Evolutionary conservation across 2,113 vertebrate species (phyloP), one percentile per base, ranked within the genome.

Genomic region (Ptilonorhynchus violaceus): DNA sequence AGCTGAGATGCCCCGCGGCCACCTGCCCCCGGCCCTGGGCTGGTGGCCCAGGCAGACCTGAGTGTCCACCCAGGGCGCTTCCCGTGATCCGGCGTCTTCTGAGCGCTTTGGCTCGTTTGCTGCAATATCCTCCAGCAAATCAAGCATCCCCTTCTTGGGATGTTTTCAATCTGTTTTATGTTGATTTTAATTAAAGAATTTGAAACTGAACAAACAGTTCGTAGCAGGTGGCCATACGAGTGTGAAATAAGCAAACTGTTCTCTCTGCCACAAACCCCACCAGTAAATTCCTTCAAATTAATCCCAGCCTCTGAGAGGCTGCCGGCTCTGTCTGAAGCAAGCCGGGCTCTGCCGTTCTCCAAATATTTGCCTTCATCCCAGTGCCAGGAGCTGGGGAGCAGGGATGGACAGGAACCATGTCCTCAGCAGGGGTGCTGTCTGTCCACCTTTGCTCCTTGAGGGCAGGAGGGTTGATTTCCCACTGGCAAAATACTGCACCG

Each of bases 231-330:
- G 98, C 98, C 98, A 97, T 89, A 98, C 98, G 97, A 98, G 98
- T 98, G 98, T 98, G 98, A 98, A 98, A 98, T 98, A 98, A 98
- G 98, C 98, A 98, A 98, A 98, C 98, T 98, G 98, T 97, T 98
- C 98, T 98, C 97, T 98, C 97, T 98, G 97, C 97, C 97, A 88
- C 98, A 96, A 97, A 97, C 97, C 97, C 98, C 94, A 83, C 97
- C 96, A 96, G 97, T 96, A 98, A 98, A 98, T 98, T 98, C 98
- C 97, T 97, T 94, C 98, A 95, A 97, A 98, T 98, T 98, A 98
- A 98, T 98, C 98, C 97, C 96, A 96, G 98, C 91, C 97, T 97
- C 96, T 1, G 14, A 95, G 85, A 96, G 96, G 94, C 96, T 89
- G 86, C 85, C 21, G 97, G 78, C 97, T 94, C 96, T 74, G 49